A percentile compares a stretch with the other conserved stretches of the same genome.
phyloP scores from a whole-genome alignment of 2,797 vertebrate species.

The Chaenodraco wilsoni region DNA sequence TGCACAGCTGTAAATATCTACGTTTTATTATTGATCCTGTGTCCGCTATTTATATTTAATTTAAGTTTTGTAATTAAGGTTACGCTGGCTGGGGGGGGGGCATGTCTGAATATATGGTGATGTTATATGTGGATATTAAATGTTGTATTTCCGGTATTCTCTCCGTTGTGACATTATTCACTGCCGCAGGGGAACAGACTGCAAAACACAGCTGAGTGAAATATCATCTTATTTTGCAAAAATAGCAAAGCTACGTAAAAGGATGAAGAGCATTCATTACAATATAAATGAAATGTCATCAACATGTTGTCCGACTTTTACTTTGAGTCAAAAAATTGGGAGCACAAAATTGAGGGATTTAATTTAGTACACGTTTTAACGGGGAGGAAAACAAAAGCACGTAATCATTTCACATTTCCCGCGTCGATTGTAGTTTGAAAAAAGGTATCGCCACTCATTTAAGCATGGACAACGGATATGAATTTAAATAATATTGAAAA shows the following conservation, averaged over 20 bases:
- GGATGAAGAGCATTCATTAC: conserved; percentile 70
- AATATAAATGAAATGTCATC: conserved; percentile 52
- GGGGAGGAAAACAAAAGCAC: no score
- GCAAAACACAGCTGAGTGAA: conserved; percentile 4
- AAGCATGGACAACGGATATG: no score
- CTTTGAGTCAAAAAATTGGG: neutral
- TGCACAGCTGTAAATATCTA: conserved; percentile 87
- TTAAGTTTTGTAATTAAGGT: conserved; percentile 72
- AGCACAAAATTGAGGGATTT: no score
- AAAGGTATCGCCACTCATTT: no score
- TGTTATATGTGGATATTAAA: conserved; percentile 67
- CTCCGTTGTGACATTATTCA: conserved; percentile 9
- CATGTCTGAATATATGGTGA: conserved; percentile 60
- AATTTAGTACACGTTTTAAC: no score
- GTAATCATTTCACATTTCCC: neutral
- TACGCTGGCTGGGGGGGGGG: conserved; percentile 22
- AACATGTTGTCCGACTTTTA: conserved; percentile 35
- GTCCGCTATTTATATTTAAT: conserved; percentile 86
- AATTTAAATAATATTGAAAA: no score
- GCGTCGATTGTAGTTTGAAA: no score
- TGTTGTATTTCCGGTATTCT: conserved; percentile 59
- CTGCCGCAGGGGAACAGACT: no score
- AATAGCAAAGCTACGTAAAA: conserved; percentile 50
- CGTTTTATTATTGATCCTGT: conserved; percentile 77
- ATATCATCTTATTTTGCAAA: conserved; percentile 31